Evolutionary conservation across 2,113 vertebrate genomes (phyloP).

Genomic region (Gambusia holbrooki): DNA sequence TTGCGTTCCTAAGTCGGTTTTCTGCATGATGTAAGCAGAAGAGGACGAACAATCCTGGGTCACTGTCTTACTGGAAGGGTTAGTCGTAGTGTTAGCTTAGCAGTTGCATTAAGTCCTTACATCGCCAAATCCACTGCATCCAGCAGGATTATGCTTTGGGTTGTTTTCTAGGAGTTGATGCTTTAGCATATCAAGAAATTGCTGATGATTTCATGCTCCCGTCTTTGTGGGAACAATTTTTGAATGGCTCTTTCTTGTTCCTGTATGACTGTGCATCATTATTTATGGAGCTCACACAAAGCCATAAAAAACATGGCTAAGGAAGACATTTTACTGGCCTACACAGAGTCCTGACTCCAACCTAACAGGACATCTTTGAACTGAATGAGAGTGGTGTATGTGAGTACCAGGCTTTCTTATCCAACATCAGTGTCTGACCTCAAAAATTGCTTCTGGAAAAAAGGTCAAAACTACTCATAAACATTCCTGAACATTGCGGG

Average conservation of each 20-base stretch:
- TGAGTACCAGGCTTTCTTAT: neutral
- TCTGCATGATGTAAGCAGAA: neutral
- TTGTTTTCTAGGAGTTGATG: neutral
- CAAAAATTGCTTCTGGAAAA: neutral
- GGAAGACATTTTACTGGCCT: neutral
- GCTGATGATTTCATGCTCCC: neutral
- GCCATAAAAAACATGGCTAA: neutral
- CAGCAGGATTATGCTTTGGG: neutral
- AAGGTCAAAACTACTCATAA: neutral
- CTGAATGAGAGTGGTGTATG: neutral
- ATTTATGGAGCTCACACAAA: too few relatives aligned
- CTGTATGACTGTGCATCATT: too few relatives aligned
- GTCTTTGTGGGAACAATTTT: neutral
- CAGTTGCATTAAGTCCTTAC: neutral
- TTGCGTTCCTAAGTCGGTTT: constrained; percentile 14
- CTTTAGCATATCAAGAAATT: neutral
- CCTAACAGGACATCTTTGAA: neutral
- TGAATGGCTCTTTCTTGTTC: too few relatives aligned
- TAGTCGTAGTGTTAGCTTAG: neutral
- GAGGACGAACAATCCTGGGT: neutral
- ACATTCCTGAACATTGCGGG: neutral
- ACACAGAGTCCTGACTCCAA: neutral
- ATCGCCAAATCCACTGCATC: neutral
- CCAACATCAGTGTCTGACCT: neutral
- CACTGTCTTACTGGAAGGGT: neutral